These are phyloP conservation scores for Nothoprocta perdicaria DNA, from an alignment of 2,113 vertebrate genomes.

Conservation along the genomic window DNA sequence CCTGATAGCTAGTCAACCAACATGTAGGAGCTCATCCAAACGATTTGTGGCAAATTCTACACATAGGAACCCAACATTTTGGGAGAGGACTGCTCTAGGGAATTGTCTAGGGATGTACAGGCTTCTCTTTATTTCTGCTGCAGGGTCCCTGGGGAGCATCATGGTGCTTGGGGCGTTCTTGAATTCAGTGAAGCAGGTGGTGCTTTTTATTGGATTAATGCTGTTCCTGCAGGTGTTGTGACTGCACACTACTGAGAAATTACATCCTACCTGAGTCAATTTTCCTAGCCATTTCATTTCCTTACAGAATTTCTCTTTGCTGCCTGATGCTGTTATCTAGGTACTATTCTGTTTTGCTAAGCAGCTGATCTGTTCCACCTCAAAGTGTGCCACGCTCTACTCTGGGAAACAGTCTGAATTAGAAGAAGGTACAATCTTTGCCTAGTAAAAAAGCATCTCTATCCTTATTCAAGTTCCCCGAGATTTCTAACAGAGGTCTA, in stretches of 20 bases:
- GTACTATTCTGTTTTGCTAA: background rate
- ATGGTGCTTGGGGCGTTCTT: accelerated
- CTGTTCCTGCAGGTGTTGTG: background rate
- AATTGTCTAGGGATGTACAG: accelerated
- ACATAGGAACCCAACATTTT: background rate
- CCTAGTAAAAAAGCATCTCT: background rate
- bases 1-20: background rate
- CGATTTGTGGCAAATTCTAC: background rate
- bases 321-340: background rate
- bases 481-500: background rate
- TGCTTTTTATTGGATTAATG: background rate
- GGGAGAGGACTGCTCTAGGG: background rate
- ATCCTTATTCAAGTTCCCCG: background rate
- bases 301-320: background rate
- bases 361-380: background rate
- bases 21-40: background rate
- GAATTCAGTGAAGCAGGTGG: background rate
- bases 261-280: background rate
- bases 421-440: background rate
- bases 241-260: background rate
- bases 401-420: background rate
- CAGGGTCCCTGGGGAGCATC: background rate
- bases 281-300: background rate
- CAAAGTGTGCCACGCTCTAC: background rate
- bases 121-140: background rate